Percentiles rank a stretch among this genome's conserved stretches.
Evolutionary conservation across 2,113 vertebrate genomes (phyloP).

Genomic region (Panurus biarmicus): DNA sequence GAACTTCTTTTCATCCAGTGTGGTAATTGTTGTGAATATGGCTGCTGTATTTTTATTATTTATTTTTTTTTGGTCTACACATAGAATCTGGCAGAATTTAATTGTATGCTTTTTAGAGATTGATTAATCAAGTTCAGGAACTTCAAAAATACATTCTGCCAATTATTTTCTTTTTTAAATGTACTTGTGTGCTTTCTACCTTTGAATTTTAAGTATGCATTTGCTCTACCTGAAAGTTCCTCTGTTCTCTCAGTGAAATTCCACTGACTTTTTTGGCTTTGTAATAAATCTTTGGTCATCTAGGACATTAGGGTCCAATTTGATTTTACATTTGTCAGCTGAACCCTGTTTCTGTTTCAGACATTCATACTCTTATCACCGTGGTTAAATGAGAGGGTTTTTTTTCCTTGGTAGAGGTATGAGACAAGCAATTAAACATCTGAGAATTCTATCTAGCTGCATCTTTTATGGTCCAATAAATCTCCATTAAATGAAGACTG

Average conservation of each 20-base stretch:
- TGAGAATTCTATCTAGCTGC: background rate
- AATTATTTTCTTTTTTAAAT: background rate
- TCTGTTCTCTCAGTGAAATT: background rate
- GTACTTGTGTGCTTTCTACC: background rate
- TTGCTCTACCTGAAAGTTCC: background rate
- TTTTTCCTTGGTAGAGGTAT: background rate
- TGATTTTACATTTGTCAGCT: background rate
- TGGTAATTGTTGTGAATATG: background rate
- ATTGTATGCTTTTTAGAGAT: conserved; percentile 5
- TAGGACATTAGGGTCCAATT: background rate
- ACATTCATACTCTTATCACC: background rate
- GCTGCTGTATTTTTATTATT: background rate
- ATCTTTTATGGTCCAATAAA: background rate
- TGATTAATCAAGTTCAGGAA: conserved; percentile 48
- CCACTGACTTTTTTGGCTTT: background rate
- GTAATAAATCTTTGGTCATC: background rate
- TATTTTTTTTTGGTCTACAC: background rate
- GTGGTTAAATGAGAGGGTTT: background rate
- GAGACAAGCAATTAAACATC: background rate
- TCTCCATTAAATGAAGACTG: background rate
- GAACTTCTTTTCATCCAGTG: background rate
- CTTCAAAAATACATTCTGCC: conserved; percentile 35
- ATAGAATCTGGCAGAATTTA: background rate
- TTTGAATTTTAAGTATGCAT: conserved; percentile 26
- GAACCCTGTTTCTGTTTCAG: background rate